Conservation (phyloP, 2,797 vertebrate species). For the Ctenopoma multispine region DNA sequence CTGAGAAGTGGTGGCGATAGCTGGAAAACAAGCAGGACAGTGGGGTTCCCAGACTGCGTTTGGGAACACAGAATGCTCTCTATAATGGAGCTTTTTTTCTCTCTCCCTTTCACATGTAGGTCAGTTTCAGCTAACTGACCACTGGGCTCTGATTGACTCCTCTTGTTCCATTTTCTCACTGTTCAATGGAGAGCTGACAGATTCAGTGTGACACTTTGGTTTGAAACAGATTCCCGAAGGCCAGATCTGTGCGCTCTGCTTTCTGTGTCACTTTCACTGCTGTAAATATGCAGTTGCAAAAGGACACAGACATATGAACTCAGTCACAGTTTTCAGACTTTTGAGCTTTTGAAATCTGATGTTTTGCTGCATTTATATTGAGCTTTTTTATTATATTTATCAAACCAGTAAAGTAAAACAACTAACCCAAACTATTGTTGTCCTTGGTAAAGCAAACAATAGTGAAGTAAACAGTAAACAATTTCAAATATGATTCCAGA, state of each 20-base stretch:
- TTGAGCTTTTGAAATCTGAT: neutral
- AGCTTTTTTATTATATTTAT: neutral
- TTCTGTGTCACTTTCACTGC: slow-evolving; percentile 32
- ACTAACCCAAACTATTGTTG: neutral
- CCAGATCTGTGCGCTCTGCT: slow-evolving; percentile 37
- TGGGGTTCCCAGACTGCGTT: too few relatives aligned
- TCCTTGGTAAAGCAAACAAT: neutral
- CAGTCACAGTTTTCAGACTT: neutral
- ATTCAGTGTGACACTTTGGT: slow-evolving; percentile 65
- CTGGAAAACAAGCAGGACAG: too few relatives aligned
- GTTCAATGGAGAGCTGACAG: slow-evolving; percentile 57
- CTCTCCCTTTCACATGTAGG: slow-evolving; percentile 44
- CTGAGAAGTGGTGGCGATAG: too few relatives aligned
- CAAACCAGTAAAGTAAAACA: neutral
- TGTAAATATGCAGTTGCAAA: slow-evolving; percentile 29
- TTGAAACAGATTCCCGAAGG: slow-evolving; percentile 60
- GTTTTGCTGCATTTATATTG: neutral
- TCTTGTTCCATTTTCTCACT: slow-evolving; percentile 53
- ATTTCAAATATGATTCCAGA: too few relatives aligned
- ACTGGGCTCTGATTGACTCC: slow-evolving; percentile 42
- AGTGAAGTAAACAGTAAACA: too few relatives aligned
- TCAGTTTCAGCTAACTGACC: slow-evolving; percentile 56
- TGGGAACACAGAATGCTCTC: neutral
- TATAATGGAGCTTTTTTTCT: slow-evolving; percentile 21
- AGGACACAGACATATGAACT: slow-evolving; percentile 22